phyloP scores from a whole-genome alignment of 1,140 invertebrate genomes.

The Reticulitermes speratus region DNA sequence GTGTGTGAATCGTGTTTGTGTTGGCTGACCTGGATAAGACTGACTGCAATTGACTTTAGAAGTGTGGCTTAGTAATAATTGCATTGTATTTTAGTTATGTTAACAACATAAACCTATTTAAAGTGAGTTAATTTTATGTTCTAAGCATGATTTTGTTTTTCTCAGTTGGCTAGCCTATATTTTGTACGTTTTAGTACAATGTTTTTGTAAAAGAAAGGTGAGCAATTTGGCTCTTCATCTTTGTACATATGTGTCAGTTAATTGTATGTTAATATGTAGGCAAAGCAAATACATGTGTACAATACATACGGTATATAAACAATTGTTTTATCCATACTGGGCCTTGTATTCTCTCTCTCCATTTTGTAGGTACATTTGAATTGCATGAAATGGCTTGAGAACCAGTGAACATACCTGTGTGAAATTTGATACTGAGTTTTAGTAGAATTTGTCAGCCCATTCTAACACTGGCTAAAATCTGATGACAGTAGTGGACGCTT shows the following conservation, averaged over 20 bases:
- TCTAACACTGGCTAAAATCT: no score
- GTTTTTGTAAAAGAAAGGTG: neutral
- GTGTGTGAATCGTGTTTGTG: neutral
- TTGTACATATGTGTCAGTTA: neutral
- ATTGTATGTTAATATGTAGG: neutral
- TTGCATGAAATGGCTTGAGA: no score
- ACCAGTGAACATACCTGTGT: no score
- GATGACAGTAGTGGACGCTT: no score
- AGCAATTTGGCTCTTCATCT: neutral
- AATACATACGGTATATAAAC: neutral
- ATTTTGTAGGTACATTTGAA: no score
- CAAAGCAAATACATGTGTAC: neutral
- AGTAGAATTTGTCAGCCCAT: no score
- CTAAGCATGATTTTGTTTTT: conserved; percentile 12
- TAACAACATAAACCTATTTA: neutral
- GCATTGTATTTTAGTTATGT: neutral
- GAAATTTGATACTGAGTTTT: no score
- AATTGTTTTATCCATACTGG: no score
- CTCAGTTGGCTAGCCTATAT: conserved; percentile 33
- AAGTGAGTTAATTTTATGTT: neutral
- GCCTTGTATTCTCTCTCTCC: no score
- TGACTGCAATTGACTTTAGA: neutral
- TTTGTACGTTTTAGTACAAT: conserved; percentile 60
- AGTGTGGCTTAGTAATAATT: neutral
- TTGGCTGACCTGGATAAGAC: neutral